Percentiles rank a stretch among this genome's conserved stretches.
Evolutionary conservation across 2,797 vertebrate species (phyloP).

Genomic region (Kryptolebias ocellatus): DNA sequence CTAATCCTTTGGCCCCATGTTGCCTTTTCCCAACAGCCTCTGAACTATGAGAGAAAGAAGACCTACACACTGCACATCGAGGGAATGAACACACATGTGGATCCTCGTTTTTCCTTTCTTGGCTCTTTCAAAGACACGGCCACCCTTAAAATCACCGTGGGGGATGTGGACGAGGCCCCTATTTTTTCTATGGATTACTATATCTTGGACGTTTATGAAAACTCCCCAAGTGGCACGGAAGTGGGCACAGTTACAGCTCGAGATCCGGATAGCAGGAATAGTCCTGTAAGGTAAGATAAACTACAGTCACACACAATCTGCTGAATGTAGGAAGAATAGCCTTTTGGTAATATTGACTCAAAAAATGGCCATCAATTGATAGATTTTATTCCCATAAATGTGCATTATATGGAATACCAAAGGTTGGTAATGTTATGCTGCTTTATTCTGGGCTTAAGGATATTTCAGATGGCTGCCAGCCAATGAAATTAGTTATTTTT

Average conservation of each 20-base stretch:
- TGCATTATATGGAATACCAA: background rate
- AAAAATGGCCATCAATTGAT: too few species aligned
- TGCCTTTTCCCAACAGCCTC: constrained; percentile 78
- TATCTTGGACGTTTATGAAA: constrained; percentile 95
- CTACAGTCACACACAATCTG: background rate
- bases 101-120: constrained; percentile 91
- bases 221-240: constrained; percentile 86
- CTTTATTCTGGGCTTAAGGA: constrained; percentile 29
- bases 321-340: too few species aligned
- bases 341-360: too few species aligned
- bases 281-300: constrained; percentile 88
- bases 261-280: constrained; percentile 93
- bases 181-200: constrained; percentile 94
- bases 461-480: constrained; percentile 20
- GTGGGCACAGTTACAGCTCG: constrained; percentile 91
- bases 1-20: constrained; percentile 9
- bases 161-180: constrained; percentile 93
- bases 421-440: background rate
- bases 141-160: constrained; percentile 93
- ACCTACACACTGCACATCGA: constrained; percentile 95
- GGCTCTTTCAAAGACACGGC: constrained; percentile 95
- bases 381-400: too few species aligned
- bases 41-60: constrained; percentile 98
- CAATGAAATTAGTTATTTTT: constrained; percentile 13
- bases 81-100: constrained; percentile 92